phyloP scores from a whole-genome alignment of 1,140 invertebrate species.

The Andrena cerasifolii region DNA sequence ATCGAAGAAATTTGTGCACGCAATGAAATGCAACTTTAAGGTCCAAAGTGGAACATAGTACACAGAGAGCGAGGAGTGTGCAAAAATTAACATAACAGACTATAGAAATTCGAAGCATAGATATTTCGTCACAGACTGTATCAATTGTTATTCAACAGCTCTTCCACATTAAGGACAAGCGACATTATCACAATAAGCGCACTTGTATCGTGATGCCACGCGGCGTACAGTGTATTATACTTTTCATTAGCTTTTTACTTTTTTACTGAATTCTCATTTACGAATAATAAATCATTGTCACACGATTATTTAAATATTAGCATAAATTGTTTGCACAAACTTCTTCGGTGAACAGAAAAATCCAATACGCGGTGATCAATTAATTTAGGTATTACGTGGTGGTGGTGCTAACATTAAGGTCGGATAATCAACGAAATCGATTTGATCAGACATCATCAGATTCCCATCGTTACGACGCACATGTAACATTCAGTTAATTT shows the following conservation, averaged over 20 bases:
- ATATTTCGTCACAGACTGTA: neutral
- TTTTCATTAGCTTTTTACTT: too few relatives aligned
- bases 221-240: neutral
- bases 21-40: neutral
- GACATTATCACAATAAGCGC: slow-evolving; percentile 2
- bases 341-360: slow-evolving; percentile 12
- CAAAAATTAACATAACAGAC: neutral
- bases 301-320: neutral
- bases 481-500: neutral
- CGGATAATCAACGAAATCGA: neutral
- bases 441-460: neutral
- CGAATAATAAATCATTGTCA: neutral
- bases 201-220: neutral
- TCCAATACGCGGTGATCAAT: neutral
- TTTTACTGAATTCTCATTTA: neutral
- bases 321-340: slow-evolving; percentile 17
- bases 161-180: neutral
- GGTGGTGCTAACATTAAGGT: slow-evolving; percentile 1
- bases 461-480: neutral
- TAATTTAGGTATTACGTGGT: slow-evolving; percentile 22
- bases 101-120: neutral
- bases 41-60: neutral
- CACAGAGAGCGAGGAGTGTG: neutral
- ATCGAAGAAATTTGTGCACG: slow-evolving; percentile 49
- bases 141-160: slow-evolving; percentile 8